A percentile compares a stretch with the other conserved stretches of the same genome.
phyloP scores from a whole-genome alignment of 2,797 vertebrate genomes.

The Helarctos malayanus region DNA sequence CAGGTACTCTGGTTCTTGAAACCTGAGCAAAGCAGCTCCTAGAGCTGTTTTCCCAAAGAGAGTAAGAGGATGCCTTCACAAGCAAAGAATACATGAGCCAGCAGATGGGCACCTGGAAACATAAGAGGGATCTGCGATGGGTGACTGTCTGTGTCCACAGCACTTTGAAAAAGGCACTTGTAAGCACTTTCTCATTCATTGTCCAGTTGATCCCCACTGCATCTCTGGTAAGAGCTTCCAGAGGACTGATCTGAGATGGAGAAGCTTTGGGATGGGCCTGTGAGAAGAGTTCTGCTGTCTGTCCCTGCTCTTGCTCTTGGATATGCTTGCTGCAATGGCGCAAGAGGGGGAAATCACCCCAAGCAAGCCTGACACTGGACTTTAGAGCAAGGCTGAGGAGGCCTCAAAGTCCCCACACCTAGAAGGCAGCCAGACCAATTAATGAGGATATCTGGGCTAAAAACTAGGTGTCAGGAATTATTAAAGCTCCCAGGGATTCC shows the following conservation, averaged over 20 bases:
- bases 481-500: not conserved
- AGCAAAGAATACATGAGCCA: not conserved
- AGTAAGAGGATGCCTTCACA: not conserved
- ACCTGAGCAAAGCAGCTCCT: not conserved
- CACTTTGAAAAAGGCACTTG: not conserved
- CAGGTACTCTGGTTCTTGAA: not conserved
- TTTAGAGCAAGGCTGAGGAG: not conserved
- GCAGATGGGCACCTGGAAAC: rapidly evolving
- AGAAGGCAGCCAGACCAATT: not conserved
- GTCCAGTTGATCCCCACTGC: not conserved
- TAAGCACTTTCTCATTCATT: not conserved
- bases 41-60: not conserved
- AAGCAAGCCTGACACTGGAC: not conserved
- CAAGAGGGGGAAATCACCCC: rapidly evolving
- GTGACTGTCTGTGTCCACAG: not conserved
- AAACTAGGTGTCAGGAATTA: not conserved
- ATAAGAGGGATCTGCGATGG: not conserved
- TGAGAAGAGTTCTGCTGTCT: not conserved
- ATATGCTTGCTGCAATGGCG: not conserved
- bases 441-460: not conserved
- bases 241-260: not conserved
- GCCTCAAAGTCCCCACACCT: not conserved
- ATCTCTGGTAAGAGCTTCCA: not conserved
- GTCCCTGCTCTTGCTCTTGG: not conserved
- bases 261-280: not conserved